Conservation (phyloP, 2,888 invertebrate species). For the Nomada goodeniana region DNA sequence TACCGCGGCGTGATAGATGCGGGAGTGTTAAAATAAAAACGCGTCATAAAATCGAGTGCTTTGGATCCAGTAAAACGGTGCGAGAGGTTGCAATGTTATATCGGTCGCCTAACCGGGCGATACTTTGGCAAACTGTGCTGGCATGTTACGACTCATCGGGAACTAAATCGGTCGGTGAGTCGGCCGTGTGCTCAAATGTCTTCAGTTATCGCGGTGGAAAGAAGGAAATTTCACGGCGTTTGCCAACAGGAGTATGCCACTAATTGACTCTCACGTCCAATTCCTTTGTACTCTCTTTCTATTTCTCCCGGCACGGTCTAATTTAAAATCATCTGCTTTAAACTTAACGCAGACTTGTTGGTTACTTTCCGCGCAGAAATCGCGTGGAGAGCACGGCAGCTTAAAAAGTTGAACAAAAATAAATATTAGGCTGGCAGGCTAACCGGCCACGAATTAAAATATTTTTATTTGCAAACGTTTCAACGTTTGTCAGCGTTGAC, state of each 20-base stretch:
- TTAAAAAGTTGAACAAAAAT: too few relatives aligned
- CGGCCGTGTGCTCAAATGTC: constrained; percentile 36
- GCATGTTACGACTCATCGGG: constrained; percentile 45
- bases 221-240: background rate
- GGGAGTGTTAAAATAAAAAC: constrained; percentile 16
- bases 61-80: background rate
- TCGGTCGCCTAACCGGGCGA: constrained; percentile 27
- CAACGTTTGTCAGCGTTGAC: too few relatives aligned
- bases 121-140: constrained; percentile 52
- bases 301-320: background rate
- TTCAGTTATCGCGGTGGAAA: constrained; percentile 1
- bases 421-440: too few relatives aligned
- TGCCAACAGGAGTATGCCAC: constrained; percentile 39
- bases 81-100: background rate
- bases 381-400: too few relatives aligned
- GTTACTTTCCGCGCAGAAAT: too few relatives aligned
- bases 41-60: constrained; percentile 14
- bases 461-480: too few relatives aligned
- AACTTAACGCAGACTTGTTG: background rate
- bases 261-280: constrained; percentile 40
- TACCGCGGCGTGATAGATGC: background rate
- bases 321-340: background rate
- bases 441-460: too few relatives aligned
- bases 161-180: constrained; percentile 47
- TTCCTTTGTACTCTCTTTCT: constrained; percentile 10